Percentiles rank a stretch among this genome's conserved stretches.
Evolutionary conservation across 1,140 invertebrate genomes (phyloP).

Genomic region (Propsilocerus akamusi): DNA sequence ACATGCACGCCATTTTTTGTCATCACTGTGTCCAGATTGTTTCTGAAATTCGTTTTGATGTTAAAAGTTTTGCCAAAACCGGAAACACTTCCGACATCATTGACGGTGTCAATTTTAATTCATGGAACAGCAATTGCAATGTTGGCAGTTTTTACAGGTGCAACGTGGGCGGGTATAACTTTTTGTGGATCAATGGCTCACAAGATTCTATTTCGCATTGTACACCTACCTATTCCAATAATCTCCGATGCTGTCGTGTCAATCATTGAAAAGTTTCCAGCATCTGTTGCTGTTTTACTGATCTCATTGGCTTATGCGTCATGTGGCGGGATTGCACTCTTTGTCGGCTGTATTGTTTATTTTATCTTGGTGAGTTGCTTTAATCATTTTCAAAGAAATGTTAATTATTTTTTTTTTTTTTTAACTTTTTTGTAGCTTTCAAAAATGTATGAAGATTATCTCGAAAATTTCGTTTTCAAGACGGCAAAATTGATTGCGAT

Average conservation of each 20-base stretch:
- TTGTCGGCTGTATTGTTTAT: conserved; percentile 31
- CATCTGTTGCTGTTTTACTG: conserved; percentile 19
- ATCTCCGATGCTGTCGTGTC: conserved; percentile 1
- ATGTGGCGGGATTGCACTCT: conserved; percentile 26
- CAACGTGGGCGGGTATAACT: conserved; percentile 3
- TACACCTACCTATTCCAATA: conserved; percentile 4
- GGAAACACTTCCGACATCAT: conserved; percentile 2
- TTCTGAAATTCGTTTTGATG: conserved; percentile 6
- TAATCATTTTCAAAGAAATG: conserved; percentile 5
- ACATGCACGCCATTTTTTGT: conserved; percentile 15
- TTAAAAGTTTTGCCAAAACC: conserved; percentile 3
- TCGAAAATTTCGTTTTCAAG: conserved; percentile 41
- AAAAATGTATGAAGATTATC: conserved; percentile 52
- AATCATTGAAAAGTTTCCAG: conserved; percentile 14
- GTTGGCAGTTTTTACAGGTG: not conserved
- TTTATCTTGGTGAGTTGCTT: conserved; percentile 28
- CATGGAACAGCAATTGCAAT: conserved; percentile 6
- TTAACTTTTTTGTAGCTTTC: conserved; percentile 31
- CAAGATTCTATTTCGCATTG: conserved; percentile 3
- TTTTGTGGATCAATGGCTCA: conserved; percentile 6
- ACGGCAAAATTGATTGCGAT: conserved; percentile 28
- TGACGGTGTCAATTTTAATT: conserved; percentile 7
- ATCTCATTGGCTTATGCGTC: conserved; percentile 17
- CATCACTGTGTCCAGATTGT: conserved; percentile 11
- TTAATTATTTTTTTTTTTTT: conserved; percentile 12